phyloP scores from a whole-genome alignment of 2,797 vertebrate genomes.

The Vespertilio murinus region DNA sequence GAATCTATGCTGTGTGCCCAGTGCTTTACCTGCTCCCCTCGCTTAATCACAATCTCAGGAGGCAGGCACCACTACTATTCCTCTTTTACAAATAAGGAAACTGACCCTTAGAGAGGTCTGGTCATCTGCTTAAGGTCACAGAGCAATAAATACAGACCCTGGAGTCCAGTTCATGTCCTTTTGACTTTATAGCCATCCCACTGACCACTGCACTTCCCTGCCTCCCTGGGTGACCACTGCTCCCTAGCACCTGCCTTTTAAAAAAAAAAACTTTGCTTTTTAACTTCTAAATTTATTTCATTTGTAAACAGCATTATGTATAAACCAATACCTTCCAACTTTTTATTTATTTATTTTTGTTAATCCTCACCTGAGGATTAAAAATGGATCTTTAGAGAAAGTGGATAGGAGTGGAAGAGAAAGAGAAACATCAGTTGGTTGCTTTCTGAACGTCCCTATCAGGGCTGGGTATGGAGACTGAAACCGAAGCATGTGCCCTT shows the following conservation, averaged over 20 bases:
- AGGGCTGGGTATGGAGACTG: no score
- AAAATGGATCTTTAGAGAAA: no score
- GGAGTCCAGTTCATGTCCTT: neutral
- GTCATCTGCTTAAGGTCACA: neutral
- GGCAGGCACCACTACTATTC: neutral
- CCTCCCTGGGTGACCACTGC: neutral
- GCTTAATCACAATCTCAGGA: neutral
- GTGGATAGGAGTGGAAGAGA: no score
- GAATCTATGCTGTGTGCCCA: neutral
- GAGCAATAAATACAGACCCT: neutral
- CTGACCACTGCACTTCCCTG: fast-evolving
- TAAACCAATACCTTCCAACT: neutral
- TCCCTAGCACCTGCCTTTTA: neutral
- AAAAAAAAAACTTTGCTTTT: slow-evolving; percentile 53
- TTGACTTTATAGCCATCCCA: neutral
- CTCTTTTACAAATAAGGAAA: neutral
- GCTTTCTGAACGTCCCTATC: no score
- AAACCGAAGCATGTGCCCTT: no score
- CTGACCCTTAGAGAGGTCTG: neutral
- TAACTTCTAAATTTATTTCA: slow-evolving; percentile 66
- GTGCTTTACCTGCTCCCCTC: neutral
- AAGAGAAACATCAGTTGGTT: no score
- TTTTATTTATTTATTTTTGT: neutral
- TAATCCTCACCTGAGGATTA: no score
- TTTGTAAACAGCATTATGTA: slow-evolving; percentile 59